Conservation (phyloP, 2,797 vertebrate species). For the Danio tinwini region DNA sequence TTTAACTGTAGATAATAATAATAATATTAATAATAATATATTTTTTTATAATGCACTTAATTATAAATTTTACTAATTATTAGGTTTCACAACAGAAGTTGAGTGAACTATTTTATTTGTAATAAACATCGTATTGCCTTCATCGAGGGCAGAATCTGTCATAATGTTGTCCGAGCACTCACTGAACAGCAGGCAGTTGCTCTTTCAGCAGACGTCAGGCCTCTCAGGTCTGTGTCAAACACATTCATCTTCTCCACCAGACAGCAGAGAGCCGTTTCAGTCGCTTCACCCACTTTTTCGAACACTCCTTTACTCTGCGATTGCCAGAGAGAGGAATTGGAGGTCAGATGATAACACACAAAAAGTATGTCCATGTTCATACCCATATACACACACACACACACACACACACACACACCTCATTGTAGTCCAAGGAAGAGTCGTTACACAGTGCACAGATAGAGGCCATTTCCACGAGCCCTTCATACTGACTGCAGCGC, state of each 20-base stretch:
- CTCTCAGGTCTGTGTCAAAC: conserved; percentile 77
- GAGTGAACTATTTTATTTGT: background rate
- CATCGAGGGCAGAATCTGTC: background rate
- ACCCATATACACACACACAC: background rate
- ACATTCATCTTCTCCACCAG: conserved; percentile 86
- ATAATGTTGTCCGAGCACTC: conserved; percentile 58
- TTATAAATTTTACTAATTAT: no score
- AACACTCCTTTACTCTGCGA: conserved; percentile 76
- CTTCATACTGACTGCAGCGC: conserved; percentile 77
- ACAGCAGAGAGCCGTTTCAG: conserved; percentile 83
- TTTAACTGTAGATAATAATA: no score
- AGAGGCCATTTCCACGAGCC: conserved; percentile 79
- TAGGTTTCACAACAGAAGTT: no score
- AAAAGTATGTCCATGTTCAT: background rate
- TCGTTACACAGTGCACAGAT: conserved; percentile 84
- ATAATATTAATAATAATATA: no score
- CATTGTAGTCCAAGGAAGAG: conserved; percentile 82
- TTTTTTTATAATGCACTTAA: no score
- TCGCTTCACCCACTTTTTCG: conserved; percentile 84
- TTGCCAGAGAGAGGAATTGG: background rate
- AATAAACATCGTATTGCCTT: background rate
- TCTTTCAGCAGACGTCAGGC: conserved; percentile 73
- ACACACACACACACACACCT: conserved; percentile 70
- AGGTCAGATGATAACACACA: background rate
- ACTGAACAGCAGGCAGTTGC: conserved; percentile 81